Base-by-base conservation (phyloP, 2,113 vertebrate genomes). In the Ictidomys tridecemlineatus region DNA sequence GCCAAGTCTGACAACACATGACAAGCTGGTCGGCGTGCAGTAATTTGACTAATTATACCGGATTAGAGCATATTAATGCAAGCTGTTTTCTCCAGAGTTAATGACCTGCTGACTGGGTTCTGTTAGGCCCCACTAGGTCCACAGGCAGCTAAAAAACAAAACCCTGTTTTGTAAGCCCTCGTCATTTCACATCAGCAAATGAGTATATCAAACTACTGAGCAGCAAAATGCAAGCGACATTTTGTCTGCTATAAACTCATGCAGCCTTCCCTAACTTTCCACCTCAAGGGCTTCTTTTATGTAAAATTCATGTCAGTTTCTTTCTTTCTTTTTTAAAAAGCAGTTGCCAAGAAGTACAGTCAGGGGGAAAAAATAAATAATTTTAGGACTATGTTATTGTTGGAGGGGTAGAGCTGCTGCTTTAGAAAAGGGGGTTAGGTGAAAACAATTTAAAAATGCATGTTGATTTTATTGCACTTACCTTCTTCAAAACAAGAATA, bases 31-130 rank as follows among this genome's bases (percentile, higher is more conserved):
- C 97, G 99, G 99, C 99, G 97, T 99, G 99, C 99, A 99, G 99
- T 99, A 99, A 99, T 99, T 99, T 99, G 99, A 99, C 99, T 99
- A 99, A 99, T 99, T 99, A 99, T 99, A 99, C 98, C 98, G 99
- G 99, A 99, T 99, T 99, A 99, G 99, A 99, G 99, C 99, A 99
- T 99, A 99, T 99, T 99, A 99, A 99, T 99, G 99, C 99, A 99
- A 99, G 99, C 99, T 99, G 99, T 99, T 99, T 99, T 99, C 99
- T 99, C 99, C 98, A 98, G 99, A 99, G 99, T 99, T 99, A 99
- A 98, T 99, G 99, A 99, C 99, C 99, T 99, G 98, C 99, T 99
- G 99, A 99, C 98, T 99, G 98, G 98, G 99, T 98, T 98, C 98
- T 98, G 98, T 95, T 98, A 98, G 98, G 98, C 98, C 98, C 98